Conservation (phyloP, 2,113 vertebrate species). For the Tachuris rubrigastra region DNA sequence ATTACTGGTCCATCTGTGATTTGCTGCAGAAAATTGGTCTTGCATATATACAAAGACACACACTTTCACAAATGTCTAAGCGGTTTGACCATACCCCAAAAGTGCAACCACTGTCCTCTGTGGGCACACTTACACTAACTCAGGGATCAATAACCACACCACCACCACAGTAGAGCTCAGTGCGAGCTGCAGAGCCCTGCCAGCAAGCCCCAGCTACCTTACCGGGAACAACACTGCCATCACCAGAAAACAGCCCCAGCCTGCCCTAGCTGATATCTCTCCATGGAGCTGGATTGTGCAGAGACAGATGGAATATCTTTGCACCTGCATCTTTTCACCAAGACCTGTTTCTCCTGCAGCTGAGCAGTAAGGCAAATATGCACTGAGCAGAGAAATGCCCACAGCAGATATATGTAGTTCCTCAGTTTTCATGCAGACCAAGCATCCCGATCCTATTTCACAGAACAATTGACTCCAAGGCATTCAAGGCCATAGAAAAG, state of each 20-base stretch:
- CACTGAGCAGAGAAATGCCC: neutral
- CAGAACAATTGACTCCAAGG: neutral
- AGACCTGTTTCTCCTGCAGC: neutral
- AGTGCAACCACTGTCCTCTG: neutral
- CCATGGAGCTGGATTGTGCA: neutral
- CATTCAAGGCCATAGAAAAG: neutral
- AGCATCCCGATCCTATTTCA: neutral
- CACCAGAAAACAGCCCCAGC: neutral
- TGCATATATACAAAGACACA: accelerated
- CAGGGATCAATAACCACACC: neutral
- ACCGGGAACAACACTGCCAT: neutral
- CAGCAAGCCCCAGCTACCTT: neutral
- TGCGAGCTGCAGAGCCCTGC: neutral
- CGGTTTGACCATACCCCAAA: neutral
- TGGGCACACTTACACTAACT: neutral
- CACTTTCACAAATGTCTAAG: neutral
- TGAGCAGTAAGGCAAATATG: neutral
- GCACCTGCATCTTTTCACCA: neutral
- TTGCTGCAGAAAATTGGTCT: neutral
- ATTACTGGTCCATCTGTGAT: neutral
- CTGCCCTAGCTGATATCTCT: neutral
- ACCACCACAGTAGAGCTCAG: neutral
- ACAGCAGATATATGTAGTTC: neutral
- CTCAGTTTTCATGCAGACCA: neutral
- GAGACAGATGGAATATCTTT: neutral